Percentiles rank a stretch among this genome's conserved stretches.
Conservation (phyloP, 2,888 invertebrate genomes). For the Glomeris marginata region DNA sequence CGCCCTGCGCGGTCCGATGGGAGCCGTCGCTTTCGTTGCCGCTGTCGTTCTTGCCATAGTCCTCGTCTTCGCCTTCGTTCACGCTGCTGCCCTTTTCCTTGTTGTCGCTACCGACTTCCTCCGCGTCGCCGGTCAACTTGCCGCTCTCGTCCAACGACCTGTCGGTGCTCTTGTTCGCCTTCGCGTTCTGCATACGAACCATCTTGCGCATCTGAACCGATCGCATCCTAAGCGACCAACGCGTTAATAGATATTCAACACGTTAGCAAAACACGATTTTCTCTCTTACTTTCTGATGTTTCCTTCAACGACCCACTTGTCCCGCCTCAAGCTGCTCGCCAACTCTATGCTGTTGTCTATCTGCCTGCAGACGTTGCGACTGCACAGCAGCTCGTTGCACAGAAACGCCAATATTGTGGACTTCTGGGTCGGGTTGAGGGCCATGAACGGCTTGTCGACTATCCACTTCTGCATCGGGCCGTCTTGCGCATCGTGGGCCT, state of each 20-base stretch:
- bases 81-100: background rate
- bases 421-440: slow-evolving; percentile 70
- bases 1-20: slow-evolving; percentile 14
- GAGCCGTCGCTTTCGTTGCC: slow-evolving; percentile 66
- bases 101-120: background rate
- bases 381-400: slow-evolving; percentile 87
- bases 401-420: slow-evolving; percentile 77
- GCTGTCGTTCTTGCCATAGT: slow-evolving; percentile 36
- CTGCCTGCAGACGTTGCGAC: slow-evolving; percentile 70
- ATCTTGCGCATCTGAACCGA: too few species aligned
- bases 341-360: slow-evolving; percentile 77
- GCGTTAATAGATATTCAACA: too few species aligned
- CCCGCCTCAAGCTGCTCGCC: slow-evolving; percentile 70
- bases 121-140: background rate
- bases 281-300: slow-evolving; percentile 82
- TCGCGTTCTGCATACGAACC: background rate
- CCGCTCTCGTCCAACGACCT: background rate
- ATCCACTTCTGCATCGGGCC: slow-evolving; percentile 47
- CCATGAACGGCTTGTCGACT: slow-evolving; percentile 67
- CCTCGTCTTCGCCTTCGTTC: slow-evolving; percentile 19
- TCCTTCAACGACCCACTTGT: slow-evolving; percentile 82
- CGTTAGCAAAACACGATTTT: too few species aligned
- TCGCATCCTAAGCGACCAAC: too few species aligned
- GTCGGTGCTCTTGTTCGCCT: background rate
- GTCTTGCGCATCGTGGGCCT: slow-evolving; percentile 47